Conservation (phyloP, 2,797 vertebrate species). For the Chrysocyon brachyurus region DNA sequence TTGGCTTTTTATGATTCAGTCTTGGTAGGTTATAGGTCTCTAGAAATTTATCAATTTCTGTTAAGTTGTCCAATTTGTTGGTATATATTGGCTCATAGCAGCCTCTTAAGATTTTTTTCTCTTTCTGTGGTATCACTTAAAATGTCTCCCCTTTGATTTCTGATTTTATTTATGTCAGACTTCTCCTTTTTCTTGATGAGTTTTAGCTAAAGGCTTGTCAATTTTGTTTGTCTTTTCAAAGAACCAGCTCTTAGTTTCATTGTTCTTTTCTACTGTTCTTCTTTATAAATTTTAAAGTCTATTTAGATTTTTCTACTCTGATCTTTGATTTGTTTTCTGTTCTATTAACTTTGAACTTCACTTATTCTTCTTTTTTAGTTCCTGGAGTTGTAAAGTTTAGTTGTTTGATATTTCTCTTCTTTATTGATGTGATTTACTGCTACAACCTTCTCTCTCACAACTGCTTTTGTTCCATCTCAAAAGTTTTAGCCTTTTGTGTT, state of each 20-base stretch:
- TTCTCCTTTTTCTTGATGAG: background rate
- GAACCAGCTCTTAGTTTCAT: background rate
- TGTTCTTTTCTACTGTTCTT: background rate
- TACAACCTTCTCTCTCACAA: background rate
- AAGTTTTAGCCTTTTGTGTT: background rate
- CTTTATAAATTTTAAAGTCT: background rate
- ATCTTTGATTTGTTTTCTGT: background rate
- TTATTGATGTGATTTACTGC: background rate
- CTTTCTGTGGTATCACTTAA: background rate
- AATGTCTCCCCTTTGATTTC: background rate
- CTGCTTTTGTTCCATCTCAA: background rate
- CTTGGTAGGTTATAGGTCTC: background rate
- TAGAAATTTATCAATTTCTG: background rate
- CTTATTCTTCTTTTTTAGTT: background rate
- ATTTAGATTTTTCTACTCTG: background rate
- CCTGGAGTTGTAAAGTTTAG: background rate
- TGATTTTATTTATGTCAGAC: background rate
- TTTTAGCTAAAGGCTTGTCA: background rate
- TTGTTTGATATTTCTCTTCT: background rate
- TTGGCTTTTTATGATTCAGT: background rate
- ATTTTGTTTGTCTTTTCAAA: background rate
- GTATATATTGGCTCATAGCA: background rate
- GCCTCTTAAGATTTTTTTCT: background rate
- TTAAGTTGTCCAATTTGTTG: background rate
- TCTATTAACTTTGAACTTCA: background rate